Percentiles rank a stretch among this genome's conserved stretches.
Evolutionary conservation across 2,888 invertebrate genomes (phyloP).

Genomic region (Teinopalpus imperialis): DNA sequence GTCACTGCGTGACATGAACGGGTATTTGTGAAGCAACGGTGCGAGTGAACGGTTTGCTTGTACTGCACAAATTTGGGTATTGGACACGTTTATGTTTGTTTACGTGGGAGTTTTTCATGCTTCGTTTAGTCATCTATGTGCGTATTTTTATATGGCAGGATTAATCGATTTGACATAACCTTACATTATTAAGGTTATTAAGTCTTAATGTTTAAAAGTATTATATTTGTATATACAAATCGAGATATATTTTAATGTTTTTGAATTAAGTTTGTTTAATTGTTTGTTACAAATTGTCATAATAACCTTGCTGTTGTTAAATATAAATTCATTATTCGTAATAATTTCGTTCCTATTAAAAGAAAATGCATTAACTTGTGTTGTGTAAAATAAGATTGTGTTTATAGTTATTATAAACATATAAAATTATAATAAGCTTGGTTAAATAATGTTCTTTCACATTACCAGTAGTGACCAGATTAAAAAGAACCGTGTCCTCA

Average conservation of each 20-base stretch:
- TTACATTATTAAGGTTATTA: constrained; percentile 11
- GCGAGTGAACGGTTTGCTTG: constrained; percentile 31
- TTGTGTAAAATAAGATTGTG: too few species aligned
- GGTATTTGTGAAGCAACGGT: constrained; percentile 57
- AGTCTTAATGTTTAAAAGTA: constrained; percentile 16
- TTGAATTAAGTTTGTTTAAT: neutral
- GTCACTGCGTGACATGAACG: constrained; percentile 56
- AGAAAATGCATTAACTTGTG: too few species aligned
- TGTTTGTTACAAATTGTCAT: neutral
- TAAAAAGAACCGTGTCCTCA: too few species aligned
- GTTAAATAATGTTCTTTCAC: too few species aligned
- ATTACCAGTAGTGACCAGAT: too few species aligned
- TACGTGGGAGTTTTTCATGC: constrained; percentile 31
- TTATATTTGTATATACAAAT: neutral
- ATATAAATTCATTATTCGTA: neutral
- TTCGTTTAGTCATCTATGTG: constrained; percentile 32
- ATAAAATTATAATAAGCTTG: too few species aligned
- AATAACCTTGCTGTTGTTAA: neutral
- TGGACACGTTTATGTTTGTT: constrained; percentile 33
- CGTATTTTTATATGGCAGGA: constrained; percentile 28
- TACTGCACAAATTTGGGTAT: constrained; percentile 28
- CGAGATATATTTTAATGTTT: neutral
- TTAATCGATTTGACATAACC: constrained; percentile 31
- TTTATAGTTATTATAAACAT: too few species aligned
- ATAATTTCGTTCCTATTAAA: too few species aligned